These are phyloP conservation scores for Drosophila incognita DNA, from an alignment of 2,888 invertebrate species.

Conservation along the genomic window DNA sequence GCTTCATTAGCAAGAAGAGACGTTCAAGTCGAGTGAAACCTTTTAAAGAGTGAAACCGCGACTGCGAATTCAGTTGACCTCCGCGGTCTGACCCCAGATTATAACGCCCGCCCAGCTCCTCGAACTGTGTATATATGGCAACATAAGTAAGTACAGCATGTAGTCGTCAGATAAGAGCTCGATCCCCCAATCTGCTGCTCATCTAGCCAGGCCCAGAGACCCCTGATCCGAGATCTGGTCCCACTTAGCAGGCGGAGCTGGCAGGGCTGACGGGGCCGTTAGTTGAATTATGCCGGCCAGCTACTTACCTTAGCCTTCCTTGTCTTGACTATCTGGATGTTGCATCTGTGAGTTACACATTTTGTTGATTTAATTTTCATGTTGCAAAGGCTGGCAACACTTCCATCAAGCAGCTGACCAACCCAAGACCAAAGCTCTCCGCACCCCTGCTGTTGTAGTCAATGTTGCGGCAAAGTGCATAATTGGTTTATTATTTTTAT, in stretches of 20 bases:
- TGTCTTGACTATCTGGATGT: slow-evolving; percentile 64
- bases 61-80: slow-evolving; percentile 76
- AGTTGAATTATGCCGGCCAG: slow-evolving; percentile 73
- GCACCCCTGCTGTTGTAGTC: slow-evolving; percentile 30
- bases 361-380: slow-evolving; percentile 78
- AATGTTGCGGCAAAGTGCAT: slow-evolving; percentile 83
- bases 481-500: slow-evolving; percentile 82
- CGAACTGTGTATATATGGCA: slow-evolving; percentile 61
- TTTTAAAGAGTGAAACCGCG: slow-evolving; percentile 79
- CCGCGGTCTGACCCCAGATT: slow-evolving; percentile 74
- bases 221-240: slow-evolving; percentile 3
- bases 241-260: slow-evolving; percentile 33
- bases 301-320: slow-evolving; percentile 62
- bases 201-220: slow-evolving; percentile 36
- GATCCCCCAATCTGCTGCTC: slow-evolving; percentile 39
- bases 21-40: slow-evolving; percentile 66
- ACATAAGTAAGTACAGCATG: slow-evolving; percentile 53
- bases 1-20: slow-evolving; percentile 73
- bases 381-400: slow-evolving; percentile 53
- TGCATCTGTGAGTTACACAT: slow-evolving; percentile 75
- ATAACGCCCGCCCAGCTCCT: slow-evolving; percentile 76
- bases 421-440: slow-evolving; percentile 22
- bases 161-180: slow-evolving; percentile 47
- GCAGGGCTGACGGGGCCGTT: slow-evolving; percentile 54
- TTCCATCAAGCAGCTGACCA: slow-evolving; percentile 66